A percentile compares a stretch with the other conserved stretches of the same genome.
Conservation (phyloP, 2,888 invertebrate species). For the Epinotia nisella region DNA sequence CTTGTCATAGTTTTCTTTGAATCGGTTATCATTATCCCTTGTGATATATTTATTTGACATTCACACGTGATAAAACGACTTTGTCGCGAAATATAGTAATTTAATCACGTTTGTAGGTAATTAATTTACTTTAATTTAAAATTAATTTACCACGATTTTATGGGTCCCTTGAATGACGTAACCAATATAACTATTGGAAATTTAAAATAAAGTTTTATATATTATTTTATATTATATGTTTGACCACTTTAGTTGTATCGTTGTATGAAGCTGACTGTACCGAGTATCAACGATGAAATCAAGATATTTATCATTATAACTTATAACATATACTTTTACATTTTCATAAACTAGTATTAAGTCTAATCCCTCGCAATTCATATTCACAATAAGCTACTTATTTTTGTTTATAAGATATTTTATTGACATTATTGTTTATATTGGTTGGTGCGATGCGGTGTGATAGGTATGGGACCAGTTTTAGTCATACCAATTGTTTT, state of each 20-base stretch:
- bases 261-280: neutral
- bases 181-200: neutral
- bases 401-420: slow-evolving; percentile 32
- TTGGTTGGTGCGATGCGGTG: slow-evolving; percentile 39
- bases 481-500: slow-evolving; percentile 38
- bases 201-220: neutral
- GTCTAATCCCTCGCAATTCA: slow-evolving; percentile 5
- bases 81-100: no score
- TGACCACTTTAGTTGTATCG: neutral
- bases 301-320: neutral
- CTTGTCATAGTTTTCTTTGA: no score
- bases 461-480: slow-evolving; percentile 41
- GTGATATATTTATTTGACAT: no score
- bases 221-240: neutral
- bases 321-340: neutral
- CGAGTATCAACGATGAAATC: neutral
- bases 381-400: neutral
- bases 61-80: no score
- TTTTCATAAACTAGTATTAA: slow-evolving; percentile 4
- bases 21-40: no score
- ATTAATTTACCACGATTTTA: no score
- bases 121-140: no score
- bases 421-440: slow-evolving; percentile 29
- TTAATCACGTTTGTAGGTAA: no score
- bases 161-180: no score